phyloP scores from a whole-genome alignment of 2,113 vertebrate species.

The Mustelus asterias region DNA sequence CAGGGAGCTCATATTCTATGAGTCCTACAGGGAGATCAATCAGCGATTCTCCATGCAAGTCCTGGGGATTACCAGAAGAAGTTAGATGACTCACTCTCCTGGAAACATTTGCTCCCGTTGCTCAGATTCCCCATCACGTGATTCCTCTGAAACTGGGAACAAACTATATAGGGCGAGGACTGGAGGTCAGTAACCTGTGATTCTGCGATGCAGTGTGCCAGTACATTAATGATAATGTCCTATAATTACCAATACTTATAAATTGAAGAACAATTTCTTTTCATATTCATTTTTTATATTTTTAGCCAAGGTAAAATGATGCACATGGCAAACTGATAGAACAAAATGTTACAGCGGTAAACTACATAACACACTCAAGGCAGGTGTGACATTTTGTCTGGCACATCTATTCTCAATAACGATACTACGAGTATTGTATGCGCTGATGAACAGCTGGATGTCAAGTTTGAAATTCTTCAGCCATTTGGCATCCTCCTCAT shows the following conservation, averaged over 20 bases:
- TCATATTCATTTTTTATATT: neutral
- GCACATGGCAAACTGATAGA: neutral
- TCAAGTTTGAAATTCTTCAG: too few species aligned
- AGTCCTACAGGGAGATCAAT: too few species aligned
- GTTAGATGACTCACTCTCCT: neutral
- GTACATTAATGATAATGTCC: neutral
- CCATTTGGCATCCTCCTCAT: too few species aligned
- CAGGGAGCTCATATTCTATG: too few species aligned
- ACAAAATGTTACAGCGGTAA: neutral
- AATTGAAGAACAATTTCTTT: neutral
- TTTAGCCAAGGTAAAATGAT: neutral
- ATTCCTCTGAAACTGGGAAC: neutral
- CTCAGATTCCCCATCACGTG: neutral
- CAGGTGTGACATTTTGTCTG: neutral
- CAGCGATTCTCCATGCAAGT: too few species aligned
- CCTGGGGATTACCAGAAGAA: neutral
- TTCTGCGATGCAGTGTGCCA: neutral
- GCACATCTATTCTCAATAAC: neutral
- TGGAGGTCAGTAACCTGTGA: neutral
- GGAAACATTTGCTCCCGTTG: neutral
- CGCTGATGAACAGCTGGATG: too few species aligned
- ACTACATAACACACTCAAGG: neutral
- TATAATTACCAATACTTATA: neutral
- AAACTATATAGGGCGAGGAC: neutral
- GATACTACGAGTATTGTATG: too few species aligned